Percentiles rank a stretch among this genome's conserved stretches.
phyloP scores from a whole-genome alignment of 1,140 invertebrate species.

The Latrodectus geometricus region DNA sequence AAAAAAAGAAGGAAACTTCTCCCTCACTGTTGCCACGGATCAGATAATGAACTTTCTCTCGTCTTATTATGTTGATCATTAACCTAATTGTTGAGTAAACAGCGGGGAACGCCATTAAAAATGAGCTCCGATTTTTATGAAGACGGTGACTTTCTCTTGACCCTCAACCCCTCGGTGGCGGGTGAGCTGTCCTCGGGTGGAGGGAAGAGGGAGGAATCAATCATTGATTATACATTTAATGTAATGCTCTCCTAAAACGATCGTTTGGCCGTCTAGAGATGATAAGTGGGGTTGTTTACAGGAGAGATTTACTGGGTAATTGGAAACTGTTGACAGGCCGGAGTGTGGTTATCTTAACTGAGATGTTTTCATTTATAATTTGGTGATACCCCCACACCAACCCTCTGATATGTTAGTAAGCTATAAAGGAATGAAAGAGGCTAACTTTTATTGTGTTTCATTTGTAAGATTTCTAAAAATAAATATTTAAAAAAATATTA shows the following conservation, averaged over 20 bases:
- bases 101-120: not conserved
- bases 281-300: not conserved
- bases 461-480: too few species aligned
- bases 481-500: too few species aligned
- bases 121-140: not conserved
- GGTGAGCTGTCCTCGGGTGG: not conserved
- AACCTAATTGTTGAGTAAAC: slow-evolving; percentile 29
- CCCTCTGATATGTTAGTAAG: too few species aligned
- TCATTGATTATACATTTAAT: not conserved
- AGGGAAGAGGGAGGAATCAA: not conserved
- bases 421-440: too few species aligned
- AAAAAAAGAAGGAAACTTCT: not conserved
- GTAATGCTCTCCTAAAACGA: not conserved
- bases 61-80: slow-evolving; percentile 14
- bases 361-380: too few species aligned
- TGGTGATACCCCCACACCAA: too few species aligned
- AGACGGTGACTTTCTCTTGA: not conserved
- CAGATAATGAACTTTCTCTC: slow-evolving; percentile 11
- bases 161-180: not conserved
- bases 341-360: not conserved
- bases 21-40: not conserved
- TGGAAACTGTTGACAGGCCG: not conserved
- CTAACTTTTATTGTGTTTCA: too few species aligned
- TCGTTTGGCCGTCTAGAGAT: not conserved
- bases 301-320: not conserved